phyloP scores from a whole-genome alignment of 2,888 invertebrate genomes.

The Eubasilissa splendida region DNA sequence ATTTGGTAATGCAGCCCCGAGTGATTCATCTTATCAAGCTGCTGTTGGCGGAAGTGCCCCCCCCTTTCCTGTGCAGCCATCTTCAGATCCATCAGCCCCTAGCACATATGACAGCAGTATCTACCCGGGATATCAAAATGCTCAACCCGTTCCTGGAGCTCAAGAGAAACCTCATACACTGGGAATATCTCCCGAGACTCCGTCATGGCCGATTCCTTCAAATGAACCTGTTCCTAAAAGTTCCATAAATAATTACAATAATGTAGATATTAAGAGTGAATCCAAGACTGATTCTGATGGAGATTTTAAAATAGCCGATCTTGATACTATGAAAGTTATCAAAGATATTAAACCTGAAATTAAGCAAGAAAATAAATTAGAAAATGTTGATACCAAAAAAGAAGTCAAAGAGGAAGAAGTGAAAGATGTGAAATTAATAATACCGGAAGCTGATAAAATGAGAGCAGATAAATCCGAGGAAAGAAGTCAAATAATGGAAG shows the following conservation, averaged over 20 bases:
- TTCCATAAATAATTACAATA: constrained; percentile 56
- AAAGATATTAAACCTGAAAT: constrained; percentile 55
- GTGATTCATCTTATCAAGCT: constrained; percentile 41
- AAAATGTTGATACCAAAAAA: constrained; percentile 23
- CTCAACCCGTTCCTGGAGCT: neutral
- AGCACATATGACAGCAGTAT: constrained; percentile 60
- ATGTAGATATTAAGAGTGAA: constrained; percentile 63
- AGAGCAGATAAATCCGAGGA: constrained; percentile 59
- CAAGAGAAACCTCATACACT: constrained; percentile 59
- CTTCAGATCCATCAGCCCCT: constrained; percentile 60
- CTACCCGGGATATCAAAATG: constrained; percentile 64
- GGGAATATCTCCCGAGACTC: constrained; percentile 59
- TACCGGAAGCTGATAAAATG: constrained; percentile 56
- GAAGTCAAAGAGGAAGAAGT: constrained; percentile 49
- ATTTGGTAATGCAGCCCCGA: constrained; percentile 33
- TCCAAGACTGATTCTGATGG: constrained; percentile 72
- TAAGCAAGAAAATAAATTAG: constrained; percentile 43
- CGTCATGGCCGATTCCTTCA: constrained; percentile 59
- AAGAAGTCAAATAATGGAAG: constrained; percentile 12
- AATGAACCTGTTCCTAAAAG: constrained; percentile 62
- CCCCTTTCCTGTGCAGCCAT: constrained; percentile 25
- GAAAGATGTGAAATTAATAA: constrained; percentile 36
- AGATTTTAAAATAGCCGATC: constrained; percentile 71
- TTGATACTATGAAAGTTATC: constrained; percentile 70
- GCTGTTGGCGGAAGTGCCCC: neutral